phyloP scores from a whole-genome alignment of 2,113 vertebrate genomes.

The Daphoenositta chrysoptera region DNA sequence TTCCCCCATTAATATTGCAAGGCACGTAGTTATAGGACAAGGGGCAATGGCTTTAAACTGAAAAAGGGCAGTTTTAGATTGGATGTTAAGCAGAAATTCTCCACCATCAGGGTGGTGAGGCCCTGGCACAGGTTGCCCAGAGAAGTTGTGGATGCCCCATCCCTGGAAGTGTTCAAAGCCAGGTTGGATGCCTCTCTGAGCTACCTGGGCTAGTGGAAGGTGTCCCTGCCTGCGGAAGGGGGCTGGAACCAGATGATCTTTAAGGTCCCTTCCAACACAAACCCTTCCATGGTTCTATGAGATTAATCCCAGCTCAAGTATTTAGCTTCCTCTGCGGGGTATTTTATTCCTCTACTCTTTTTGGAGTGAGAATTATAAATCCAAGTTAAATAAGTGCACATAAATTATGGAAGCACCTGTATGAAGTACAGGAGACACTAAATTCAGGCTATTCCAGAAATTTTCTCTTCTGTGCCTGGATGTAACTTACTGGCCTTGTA shows the following conservation, averaged over 20 bases:
- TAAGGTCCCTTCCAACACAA: not conserved
- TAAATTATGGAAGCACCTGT: not conserved
- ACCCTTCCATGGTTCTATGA: not conserved
- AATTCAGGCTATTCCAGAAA: not conserved
- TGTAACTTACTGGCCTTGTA: not conserved
- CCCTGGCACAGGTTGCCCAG: not conserved
- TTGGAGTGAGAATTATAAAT: not conserved
- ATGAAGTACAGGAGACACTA: not conserved
- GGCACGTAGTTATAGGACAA: not conserved
- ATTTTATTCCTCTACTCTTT: not conserved
- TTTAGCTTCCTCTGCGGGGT: not conserved
- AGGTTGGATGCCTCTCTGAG: not conserved
- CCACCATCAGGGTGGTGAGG: not conserved
- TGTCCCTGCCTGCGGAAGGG: not conserved
- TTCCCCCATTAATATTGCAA: not conserved
- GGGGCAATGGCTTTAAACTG: not conserved
- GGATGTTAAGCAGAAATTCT: not conserved
- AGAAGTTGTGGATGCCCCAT: not conserved
- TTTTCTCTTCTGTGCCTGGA: not conserved
- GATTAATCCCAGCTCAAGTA: not conserved
- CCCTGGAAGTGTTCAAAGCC: not conserved
- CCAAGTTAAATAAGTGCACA: not conserved
- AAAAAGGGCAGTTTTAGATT: not conserved
- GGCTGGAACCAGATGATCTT: not conserved
- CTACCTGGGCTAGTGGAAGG: accelerated